A percentile compares a stretch with the other conserved stretches of the same genome.
These are phyloP conservation scores for Cinclus mexicanus DNA, from an alignment of 2,113 vertebrate genomes.

Conservation along the genomic window DNA sequence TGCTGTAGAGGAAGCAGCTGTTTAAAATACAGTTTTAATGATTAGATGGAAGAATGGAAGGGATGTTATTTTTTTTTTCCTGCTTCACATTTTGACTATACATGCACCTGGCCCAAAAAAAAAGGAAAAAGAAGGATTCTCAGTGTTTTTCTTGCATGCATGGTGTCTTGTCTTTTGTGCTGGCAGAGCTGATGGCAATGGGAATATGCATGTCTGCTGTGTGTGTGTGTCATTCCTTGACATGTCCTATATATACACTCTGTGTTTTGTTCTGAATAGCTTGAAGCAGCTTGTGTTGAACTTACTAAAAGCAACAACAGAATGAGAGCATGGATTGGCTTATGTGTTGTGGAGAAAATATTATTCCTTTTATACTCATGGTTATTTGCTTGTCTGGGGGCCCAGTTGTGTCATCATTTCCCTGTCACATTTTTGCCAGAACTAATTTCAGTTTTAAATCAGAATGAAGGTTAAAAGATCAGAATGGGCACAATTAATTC, in stretches of 20 bases:
- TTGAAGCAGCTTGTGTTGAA: constrained; percentile 36
- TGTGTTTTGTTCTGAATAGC: constrained; percentile 7
- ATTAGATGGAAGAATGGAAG: background rate
- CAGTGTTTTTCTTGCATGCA: background rate
- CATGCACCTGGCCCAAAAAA: background rate
- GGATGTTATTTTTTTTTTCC: background rate
- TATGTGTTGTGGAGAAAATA: background rate
- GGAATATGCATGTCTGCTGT: background rate
- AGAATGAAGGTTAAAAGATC: background rate
- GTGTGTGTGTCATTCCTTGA: background rate
- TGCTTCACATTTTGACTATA: background rate
- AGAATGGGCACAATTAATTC: background rate
- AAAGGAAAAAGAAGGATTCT: background rate
- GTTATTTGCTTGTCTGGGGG: constrained; percentile 12
- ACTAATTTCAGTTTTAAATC: background rate
- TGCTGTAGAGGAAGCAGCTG: background rate
- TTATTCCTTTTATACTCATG: background rate
- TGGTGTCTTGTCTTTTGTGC: background rate
- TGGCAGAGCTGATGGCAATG: background rate
- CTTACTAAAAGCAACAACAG: constrained; percentile 13
- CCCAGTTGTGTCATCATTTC: background rate
- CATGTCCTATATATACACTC: background rate
- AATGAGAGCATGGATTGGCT: constrained; percentile 16
- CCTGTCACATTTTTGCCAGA: background rate
- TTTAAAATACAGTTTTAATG: background rate